phyloP scores from a whole-genome alignment of 1,140 invertebrate genomes.

The Apis cerana region DNA sequence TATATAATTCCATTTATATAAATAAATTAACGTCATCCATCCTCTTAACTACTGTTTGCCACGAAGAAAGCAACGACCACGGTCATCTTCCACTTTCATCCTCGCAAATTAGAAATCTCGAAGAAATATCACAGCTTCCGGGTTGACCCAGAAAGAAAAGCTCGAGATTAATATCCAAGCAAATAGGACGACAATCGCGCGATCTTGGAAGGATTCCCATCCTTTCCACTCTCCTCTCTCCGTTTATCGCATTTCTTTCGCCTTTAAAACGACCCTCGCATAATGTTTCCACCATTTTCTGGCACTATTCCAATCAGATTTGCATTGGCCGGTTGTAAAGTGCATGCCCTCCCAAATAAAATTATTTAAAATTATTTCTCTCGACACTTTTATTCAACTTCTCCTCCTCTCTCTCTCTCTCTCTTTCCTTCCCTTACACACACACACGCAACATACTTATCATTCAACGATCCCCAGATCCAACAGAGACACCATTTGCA shows the following conservation, averaged over 20 bases:
- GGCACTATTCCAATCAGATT: slow-evolving; percentile 72
- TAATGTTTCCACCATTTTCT: slow-evolving; percentile 70
- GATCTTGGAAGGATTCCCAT: slow-evolving; percentile 10
- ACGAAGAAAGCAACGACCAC: not conserved
- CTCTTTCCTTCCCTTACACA: too few relatives aligned
- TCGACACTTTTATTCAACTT: not conserved
- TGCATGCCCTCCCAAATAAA: slow-evolving; percentile 68
- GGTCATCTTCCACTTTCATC: not conserved
- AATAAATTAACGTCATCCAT: not conserved
- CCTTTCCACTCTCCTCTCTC: not conserved
- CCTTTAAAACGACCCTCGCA: slow-evolving; percentile 46
- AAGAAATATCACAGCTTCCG: slow-evolving; percentile 1
- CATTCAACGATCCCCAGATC: slow-evolving; percentile 11
- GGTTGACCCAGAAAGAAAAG: slow-evolving; percentile 32
- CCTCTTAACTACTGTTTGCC: not conserved
- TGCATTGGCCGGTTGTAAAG: slow-evolving; percentile 70
- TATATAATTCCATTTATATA: too few relatives aligned
- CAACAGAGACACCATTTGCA: too few relatives aligned
- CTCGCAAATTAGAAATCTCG: not conserved
- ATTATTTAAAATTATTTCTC: slow-evolving; percentile 60
- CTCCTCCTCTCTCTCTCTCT: too few relatives aligned
- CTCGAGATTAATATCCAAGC: slow-evolving; percentile 34
- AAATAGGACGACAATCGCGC: slow-evolving; percentile 49
- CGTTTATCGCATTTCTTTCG: slow-evolving; percentile 6
- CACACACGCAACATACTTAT: not conserved